A percentile compares a stretch with the other conserved stretches of the same genome.
Conservation (phyloP, 2,797 vertebrate genomes). For the Rhabdomys pumilio region DNA sequence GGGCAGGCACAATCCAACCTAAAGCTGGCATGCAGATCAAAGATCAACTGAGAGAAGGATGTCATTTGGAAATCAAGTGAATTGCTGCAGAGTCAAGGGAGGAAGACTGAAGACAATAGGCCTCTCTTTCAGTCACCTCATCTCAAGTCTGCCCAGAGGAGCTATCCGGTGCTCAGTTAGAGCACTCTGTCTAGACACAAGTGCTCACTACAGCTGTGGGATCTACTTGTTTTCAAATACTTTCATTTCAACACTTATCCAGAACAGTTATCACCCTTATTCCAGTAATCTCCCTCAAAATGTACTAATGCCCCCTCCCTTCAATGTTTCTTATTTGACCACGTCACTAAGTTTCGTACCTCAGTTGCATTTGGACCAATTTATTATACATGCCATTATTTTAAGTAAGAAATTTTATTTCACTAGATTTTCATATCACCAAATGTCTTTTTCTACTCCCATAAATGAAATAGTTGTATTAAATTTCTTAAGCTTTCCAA, state of each 20-base stretch:
- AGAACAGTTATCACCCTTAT: not conserved
- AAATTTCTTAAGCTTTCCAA: conserved; percentile 42
- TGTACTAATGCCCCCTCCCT: not conserved
- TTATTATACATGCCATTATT: not conserved
- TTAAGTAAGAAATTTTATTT: conserved; percentile 32
- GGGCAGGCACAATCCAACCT: conserved; percentile 52
- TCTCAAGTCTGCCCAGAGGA: conserved; percentile 77
- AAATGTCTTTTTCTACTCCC: conserved; percentile 25
- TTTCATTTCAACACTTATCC: not conserved
- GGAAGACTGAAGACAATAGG: conserved; percentile 57
- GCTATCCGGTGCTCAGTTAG: conserved; percentile 60
- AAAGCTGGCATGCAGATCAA: conserved; percentile 63
- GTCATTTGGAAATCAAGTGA: conserved; percentile 72
- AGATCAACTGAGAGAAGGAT: conserved; percentile 54
- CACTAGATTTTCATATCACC: conserved; percentile 47
- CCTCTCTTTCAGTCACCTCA: conserved; percentile 74
- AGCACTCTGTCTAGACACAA: conserved; percentile 63
- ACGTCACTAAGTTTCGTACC: conserved; percentile 38
- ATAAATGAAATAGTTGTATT: conserved; percentile 51
- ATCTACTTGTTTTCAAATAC: conserved; percentile 29
- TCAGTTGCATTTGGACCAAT: conserved; percentile 34
- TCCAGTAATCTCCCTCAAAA: conserved; percentile 38
- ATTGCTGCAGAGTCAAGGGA: conserved; percentile 61
- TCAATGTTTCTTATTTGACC: conserved; percentile 4
- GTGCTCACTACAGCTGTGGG: conserved; percentile 29